Evolutionary conservation across 2,797 vertebrate species (phyloP).

Genomic region (Oceanodroma leucorhoa): DNA sequence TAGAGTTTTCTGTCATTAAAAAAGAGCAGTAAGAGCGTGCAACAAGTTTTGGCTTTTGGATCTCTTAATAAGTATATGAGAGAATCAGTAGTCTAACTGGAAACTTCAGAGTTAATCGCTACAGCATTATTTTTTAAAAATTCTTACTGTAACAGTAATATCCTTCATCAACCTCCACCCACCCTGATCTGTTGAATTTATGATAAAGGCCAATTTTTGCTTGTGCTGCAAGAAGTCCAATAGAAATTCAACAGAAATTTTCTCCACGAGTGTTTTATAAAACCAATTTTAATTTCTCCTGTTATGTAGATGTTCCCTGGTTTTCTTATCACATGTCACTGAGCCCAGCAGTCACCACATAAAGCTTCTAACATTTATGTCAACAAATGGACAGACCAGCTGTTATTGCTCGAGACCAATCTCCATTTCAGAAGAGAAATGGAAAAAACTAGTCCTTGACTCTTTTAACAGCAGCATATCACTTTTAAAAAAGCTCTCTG

Average conservation of each 20-base stretch:
- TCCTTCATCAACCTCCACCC: background rate
- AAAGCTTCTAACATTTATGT: background rate
- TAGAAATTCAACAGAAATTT: background rate
- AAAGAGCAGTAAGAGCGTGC: background rate
- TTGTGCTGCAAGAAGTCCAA: background rate
- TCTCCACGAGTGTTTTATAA: background rate
- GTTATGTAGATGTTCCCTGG: background rate
- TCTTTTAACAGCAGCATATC: background rate
- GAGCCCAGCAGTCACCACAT: background rate
- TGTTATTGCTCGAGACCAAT: background rate
- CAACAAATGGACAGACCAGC: background rate
- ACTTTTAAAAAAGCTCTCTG: background rate
- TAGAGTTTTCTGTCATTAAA: background rate
- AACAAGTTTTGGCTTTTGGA: background rate
- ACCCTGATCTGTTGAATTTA: background rate
- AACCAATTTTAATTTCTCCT: background rate
- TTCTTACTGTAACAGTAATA: background rate
- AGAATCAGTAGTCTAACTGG: background rate
- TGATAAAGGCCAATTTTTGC: background rate
- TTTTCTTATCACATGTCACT: background rate
- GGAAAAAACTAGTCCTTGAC: background rate
- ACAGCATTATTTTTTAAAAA: background rate
- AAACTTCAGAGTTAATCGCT: background rate
- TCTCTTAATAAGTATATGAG: background rate
- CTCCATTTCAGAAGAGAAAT: background rate